These are phyloP conservation scores for Okapia johnstoni DNA, from an alignment of 2,113 vertebrate genomes.

Conservation along the genomic window DNA sequence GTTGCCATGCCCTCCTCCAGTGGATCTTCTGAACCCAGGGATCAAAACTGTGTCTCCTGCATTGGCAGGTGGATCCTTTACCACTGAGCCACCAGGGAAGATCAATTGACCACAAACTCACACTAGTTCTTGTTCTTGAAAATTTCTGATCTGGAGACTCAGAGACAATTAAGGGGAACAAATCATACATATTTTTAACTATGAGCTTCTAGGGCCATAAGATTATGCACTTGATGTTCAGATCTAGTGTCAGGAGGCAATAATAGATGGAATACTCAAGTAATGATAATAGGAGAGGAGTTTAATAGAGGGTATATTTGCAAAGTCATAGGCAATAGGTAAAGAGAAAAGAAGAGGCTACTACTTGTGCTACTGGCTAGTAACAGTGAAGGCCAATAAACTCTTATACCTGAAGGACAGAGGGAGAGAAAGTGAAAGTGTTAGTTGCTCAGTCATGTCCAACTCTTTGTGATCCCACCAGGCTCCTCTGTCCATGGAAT, in stretches of 20 bases:
- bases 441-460: neutral
- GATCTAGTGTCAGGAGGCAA: neutral
- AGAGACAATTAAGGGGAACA: neutral
- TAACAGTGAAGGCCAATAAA: neutral
- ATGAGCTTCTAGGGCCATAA: neutral
- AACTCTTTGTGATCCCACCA: neutral
- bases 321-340: neutral
- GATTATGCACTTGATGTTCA: neutral
- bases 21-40: neutral
- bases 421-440: neutral
- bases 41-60: neutral
- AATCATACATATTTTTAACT: neutral
- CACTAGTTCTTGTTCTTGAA: neutral
- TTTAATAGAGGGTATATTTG: neutral
- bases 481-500: neutral
- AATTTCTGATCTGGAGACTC: neutral
- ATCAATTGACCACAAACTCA: neutral
- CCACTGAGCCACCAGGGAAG: neutral
- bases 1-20: neutral
- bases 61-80: neutral
- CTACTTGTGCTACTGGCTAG: neutral
- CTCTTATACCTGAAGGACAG: neutral
- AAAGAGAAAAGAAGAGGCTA: neutral
- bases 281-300: neutral
- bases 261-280: neutral